Conservation (phyloP, 1,140 invertebrate species). For the Bombus pyrosoma region DNA sequence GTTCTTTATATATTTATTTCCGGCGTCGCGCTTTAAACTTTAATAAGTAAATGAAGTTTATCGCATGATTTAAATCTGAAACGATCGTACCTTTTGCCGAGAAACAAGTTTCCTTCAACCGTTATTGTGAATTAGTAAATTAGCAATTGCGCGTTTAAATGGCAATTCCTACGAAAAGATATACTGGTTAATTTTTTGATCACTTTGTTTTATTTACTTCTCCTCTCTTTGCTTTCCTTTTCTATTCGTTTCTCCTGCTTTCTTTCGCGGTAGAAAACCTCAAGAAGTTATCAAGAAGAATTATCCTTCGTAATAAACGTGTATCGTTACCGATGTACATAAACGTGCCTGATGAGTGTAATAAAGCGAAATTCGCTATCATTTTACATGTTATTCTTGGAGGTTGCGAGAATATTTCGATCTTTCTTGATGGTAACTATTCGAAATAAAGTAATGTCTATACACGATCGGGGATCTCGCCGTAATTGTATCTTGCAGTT, state of each 20-base stretch:
- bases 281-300: background rate
- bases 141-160: background rate
- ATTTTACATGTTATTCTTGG: background rate
- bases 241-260: background rate
- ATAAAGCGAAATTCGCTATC: background rate
- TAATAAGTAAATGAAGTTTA: background rate
- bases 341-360: background rate
- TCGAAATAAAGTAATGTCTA: background rate
- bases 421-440: background rate
- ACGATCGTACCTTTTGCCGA: too few relatives aligned
- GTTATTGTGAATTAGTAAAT: background rate
- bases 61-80: background rate
- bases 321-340: background rate
- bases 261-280: background rate
- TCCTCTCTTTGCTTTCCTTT: too few relatives aligned
- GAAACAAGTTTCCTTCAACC: background rate
- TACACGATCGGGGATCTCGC: background rate
- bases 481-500: background rate
- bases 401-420: background rate
- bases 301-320: background rate
- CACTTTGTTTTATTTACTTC: background rate
- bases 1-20: too few relatives aligned
- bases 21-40: background rate
- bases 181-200: background rate
- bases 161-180: background rate